Evolutionary conservation across 2,113 vertebrate species (phyloP).

Genomic region (Rhinogobius similis): DNA sequence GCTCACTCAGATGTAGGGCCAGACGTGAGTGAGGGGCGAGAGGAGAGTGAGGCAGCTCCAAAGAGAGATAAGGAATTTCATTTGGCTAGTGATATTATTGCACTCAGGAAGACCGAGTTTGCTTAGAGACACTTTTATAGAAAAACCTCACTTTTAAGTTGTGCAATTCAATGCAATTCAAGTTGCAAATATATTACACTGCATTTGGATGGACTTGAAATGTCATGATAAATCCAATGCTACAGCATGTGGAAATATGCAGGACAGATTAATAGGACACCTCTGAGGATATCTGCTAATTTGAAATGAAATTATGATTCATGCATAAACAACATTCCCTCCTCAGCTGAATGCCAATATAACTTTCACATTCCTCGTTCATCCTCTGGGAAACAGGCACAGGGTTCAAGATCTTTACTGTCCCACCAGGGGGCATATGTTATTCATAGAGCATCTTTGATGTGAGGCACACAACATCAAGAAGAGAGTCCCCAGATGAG

Average conservation of each 20-base stretch:
- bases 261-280: background rate
- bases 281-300: background rate
- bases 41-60: conserved; percentile 49
- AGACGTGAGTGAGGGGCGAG: conserved; percentile 42
- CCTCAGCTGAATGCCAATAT: background rate
- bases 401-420: conserved; percentile 4
- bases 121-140: conserved; percentile 8
- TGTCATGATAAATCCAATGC: background rate
- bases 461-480: background rate
- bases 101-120: background rate
- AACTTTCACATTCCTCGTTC: background rate
- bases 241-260: background rate
- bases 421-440: conserved; percentile 7
- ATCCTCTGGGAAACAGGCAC: background rate
- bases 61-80: conserved; percentile 65
- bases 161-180: background rate
- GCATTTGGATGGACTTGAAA: background rate
- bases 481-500: background rate
- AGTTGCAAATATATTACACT: background rate
- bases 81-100: conserved; percentile 39
- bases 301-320: background rate
- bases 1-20: conserved; percentile 57
- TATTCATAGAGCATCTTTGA: background rate
- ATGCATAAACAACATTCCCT: background rate
- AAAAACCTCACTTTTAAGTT: background rate